Conservation (phyloP, 2,888 invertebrate species). For the Andricus curvator region DNA sequence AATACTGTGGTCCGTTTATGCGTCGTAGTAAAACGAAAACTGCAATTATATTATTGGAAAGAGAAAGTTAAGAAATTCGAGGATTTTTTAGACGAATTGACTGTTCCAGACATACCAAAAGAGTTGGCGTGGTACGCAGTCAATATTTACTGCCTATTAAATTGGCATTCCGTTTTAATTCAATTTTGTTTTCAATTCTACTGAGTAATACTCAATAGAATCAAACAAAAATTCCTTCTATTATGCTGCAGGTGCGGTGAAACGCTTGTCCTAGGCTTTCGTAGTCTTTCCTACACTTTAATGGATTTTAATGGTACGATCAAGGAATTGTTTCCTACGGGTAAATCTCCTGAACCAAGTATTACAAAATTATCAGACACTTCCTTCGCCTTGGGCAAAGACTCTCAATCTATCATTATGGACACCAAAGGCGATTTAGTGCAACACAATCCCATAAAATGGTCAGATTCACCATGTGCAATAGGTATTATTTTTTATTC, state of each 20-base stretch:
- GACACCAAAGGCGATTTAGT: slow-evolving; percentile 86
- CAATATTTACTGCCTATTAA: background rate
- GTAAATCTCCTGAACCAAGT: slow-evolving; percentile 90
- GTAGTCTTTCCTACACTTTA: slow-evolving; percentile 73
- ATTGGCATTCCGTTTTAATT: too few relatives aligned
- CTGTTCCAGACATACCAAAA: slow-evolving; percentile 80
- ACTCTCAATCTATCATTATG: slow-evolving; percentile 92
- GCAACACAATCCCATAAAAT: slow-evolving; percentile 86
- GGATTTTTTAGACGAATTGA: slow-evolving; percentile 81
- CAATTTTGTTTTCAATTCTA: too few relatives aligned
- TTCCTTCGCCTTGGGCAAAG: slow-evolving; percentile 90
- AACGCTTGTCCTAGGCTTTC: slow-evolving; percentile 72
- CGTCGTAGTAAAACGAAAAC: slow-evolving; percentile 91
- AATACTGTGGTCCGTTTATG: slow-evolving; percentile 90
- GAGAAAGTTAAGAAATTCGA: slow-evolving; percentile 90
- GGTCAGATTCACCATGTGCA: slow-evolving; percentile 88
- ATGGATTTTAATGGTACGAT: slow-evolving; percentile 80
- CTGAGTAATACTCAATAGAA: background rate
- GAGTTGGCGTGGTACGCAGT: slow-evolving; percentile 71
- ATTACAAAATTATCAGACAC: slow-evolving; percentile 88
- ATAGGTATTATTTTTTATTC: slow-evolving; percentile 79
- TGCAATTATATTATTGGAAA: slow-evolving; percentile 94
- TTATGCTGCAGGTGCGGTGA: slow-evolving; percentile 70
- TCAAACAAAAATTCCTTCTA: background rate
- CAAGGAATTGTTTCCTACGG: slow-evolving; percentile 92